Conservation (phyloP, 2,113 vertebrate species). For the Loxodonta africana region DNA sequence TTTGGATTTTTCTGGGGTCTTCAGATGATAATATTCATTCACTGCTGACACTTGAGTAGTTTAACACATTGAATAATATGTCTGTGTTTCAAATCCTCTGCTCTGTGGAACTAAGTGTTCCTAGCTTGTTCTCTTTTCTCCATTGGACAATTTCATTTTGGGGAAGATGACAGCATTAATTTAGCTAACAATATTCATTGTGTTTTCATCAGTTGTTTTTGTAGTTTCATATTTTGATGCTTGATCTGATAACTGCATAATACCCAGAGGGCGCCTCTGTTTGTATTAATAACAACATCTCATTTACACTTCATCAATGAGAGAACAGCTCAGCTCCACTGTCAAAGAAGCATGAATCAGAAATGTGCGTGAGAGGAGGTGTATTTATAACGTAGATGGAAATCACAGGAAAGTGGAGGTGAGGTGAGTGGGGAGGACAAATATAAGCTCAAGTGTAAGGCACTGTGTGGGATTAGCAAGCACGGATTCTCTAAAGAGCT, state of each 20-base stretch:
- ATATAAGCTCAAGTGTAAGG: not conserved
- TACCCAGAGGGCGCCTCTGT: conserved; percentile 63
- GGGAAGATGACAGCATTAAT: conserved; percentile 73
- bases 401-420: not conserved
- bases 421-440: not conserved
- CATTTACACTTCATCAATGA: conserved; percentile 69
- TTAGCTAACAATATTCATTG: conserved; percentile 75
- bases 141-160: conserved; percentile 30
- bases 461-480: not conserved
- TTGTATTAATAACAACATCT: conserved; percentile 74
- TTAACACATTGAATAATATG: conserved; percentile 55
- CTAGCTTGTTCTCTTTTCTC: conserved; percentile 76
- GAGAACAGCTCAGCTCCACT: conserved; percentile 22
- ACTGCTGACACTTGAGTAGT: conserved; percentile 42
- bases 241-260: conserved; percentile 76
- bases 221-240: conserved; percentile 71
- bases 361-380: conserved; percentile 40
- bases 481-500: not conserved
- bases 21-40: not conserved
- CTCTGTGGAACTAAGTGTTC: conserved; percentile 63
- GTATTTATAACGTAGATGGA: not conserved
- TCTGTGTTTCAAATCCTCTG: conserved; percentile 62
- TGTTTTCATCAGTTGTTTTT: conserved; percentile 78
- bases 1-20: not conserved
- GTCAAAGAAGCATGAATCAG: conserved; percentile 62